phyloP scores from a whole-genome alignment of 2,888 invertebrate genomes.

The Hecatera dysodea region DNA sequence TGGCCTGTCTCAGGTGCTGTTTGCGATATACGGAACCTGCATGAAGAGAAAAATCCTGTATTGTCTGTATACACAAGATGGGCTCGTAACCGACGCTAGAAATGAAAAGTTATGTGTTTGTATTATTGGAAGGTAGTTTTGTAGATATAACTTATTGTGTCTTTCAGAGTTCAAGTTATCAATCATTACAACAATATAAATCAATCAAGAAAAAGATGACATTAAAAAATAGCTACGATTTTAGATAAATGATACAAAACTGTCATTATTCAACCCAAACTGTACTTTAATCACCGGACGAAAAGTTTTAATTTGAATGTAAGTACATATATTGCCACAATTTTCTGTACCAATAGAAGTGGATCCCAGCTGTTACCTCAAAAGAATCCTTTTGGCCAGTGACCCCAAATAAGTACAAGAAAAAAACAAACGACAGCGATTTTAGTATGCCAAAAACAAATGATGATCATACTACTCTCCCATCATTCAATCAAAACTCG shows the following conservation, averaged over 20 bases:
- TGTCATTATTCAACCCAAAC: too few relatives aligned
- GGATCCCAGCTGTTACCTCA: not conserved
- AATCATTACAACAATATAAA: too few relatives aligned
- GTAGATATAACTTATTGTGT: not conserved
- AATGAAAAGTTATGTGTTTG: slow-evolving; percentile 56
- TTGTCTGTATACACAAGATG: slow-evolving; percentile 53
- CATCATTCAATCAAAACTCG: slow-evolving; percentile 5
- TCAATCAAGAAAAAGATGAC: too few relatives aligned
- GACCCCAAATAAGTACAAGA: slow-evolving; percentile 44
- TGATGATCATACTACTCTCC: not conserved
- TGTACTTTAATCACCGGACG: too few relatives aligned
- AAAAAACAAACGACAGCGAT: not conserved
- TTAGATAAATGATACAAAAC: too few relatives aligned
- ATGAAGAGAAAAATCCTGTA: slow-evolving; percentile 60
- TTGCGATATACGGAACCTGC: slow-evolving; percentile 46
- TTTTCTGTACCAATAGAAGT: not conserved
- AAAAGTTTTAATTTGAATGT: too few relatives aligned
- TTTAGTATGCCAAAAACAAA: not conserved
- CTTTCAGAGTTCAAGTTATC: not conserved
- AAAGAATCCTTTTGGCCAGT: slow-evolving; percentile 7
- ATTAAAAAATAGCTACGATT: too few relatives aligned
- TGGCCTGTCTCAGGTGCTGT: slow-evolving; percentile 10
- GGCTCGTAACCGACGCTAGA: slow-evolving; percentile 30
- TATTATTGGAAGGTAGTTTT: slow-evolving; percentile 25
- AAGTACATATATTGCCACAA: too few relatives aligned